phyloP scores from a whole-genome alignment of 1,140 invertebrate species.

The Bursaphelenchus mucronatus region DNA sequence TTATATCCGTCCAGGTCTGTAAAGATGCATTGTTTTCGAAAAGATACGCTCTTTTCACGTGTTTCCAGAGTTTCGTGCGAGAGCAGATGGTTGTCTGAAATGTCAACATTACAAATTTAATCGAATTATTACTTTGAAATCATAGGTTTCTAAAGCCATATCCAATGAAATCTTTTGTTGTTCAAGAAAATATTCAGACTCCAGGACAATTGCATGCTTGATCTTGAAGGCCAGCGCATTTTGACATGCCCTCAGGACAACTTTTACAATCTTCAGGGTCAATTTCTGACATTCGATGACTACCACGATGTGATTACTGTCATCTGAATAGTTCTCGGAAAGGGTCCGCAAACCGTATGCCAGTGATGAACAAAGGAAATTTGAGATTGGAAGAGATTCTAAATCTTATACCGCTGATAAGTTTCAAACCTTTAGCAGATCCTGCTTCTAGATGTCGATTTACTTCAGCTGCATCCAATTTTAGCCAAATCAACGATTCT shows the following conservation, averaged over 20 bases:
- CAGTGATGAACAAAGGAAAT: constrained; percentile 44
- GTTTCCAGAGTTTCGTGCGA: constrained; percentile 37
- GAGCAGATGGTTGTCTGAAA: constrained; percentile 41
- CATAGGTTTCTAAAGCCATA: constrained; percentile 41
- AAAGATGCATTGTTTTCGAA: constrained; percentile 20
- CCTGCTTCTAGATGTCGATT: too few species aligned
- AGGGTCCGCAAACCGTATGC: constrained; percentile 35
- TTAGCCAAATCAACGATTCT: too few species aligned
- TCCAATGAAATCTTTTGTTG: constrained; percentile 38
- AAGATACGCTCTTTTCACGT: constrained; percentile 31
- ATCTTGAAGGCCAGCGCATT: constrained; percentile 49
- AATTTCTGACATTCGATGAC: constrained; percentile 39
- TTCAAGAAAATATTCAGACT: constrained; percentile 34
- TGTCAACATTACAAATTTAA: constrained; percentile 3
- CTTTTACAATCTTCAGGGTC: constrained; percentile 38
- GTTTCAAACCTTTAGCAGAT: background rate
- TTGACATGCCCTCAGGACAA: constrained; percentile 41
- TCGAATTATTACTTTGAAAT: constrained; percentile 39
- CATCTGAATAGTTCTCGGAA: constrained; percentile 8
- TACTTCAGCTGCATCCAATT: too few species aligned
- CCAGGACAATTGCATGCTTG: constrained; percentile 36
- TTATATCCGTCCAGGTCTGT: constrained; percentile 29
- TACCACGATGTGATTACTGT: constrained; percentile 32
- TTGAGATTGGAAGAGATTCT: constrained; percentile 44
- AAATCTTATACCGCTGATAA: background rate